phyloP scores from a whole-genome alignment of 2,888 invertebrate genomes.

The Cerceris ruficornis region DNA sequence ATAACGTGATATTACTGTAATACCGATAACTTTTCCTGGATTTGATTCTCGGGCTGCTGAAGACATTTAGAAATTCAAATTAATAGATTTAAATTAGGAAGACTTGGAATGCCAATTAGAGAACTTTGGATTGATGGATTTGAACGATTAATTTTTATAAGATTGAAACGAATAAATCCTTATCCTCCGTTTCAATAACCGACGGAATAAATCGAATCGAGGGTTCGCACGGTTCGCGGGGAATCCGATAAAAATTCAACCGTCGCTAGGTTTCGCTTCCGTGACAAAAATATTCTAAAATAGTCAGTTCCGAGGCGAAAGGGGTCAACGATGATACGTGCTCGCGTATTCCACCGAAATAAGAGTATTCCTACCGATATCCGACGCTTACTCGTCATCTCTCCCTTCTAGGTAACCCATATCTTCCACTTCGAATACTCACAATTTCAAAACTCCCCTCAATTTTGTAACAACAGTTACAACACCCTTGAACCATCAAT shows the following conservation, averaged over 20 bases:
- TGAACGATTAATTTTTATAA: too few species aligned
- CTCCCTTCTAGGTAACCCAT: not conserved
- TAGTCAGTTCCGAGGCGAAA: constrained; percentile 27
- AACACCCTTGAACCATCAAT: too few species aligned
- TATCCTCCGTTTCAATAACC: too few species aligned
- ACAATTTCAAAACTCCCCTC: not conserved
- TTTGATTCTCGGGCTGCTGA: too few species aligned
- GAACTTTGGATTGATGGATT: too few species aligned
- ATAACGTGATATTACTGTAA: too few species aligned
- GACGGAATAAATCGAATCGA: not conserved
- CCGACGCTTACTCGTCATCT: not conserved
- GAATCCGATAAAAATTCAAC: constrained; percentile 23
- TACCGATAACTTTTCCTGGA: too few species aligned
- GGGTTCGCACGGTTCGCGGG: not conserved
- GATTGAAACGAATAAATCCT: too few species aligned
- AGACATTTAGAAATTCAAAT: too few species aligned
- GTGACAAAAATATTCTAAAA: constrained; percentile 32
- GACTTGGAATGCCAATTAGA: too few species aligned
- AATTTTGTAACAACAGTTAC: too few species aligned
- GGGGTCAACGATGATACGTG: constrained; percentile 46
- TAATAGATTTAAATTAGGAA: too few species aligned
- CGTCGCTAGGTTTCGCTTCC: not conserved
- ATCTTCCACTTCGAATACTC: not conserved
- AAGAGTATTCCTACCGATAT: constrained; percentile 33
- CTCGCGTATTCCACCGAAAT: constrained; percentile 16